Evolutionary conservation across 2,113 vertebrate genomes (phyloP).

Genomic region (Zootoca vivipara): DNA sequence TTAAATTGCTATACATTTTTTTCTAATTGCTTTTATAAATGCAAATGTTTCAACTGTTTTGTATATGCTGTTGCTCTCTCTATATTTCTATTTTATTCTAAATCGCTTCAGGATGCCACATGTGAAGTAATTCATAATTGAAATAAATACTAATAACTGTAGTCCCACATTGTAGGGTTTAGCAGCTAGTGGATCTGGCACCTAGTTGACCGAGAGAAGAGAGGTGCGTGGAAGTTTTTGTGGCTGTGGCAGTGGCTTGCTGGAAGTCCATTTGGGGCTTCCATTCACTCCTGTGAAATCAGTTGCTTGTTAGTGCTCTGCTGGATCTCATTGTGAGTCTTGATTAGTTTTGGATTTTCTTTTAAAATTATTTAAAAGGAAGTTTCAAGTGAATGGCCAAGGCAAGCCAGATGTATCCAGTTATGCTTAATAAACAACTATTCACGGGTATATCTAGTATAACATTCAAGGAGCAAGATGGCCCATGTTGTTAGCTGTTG

Average conservation of each 20-base stretch:
- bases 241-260: background rate
- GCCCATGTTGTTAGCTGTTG: background rate
- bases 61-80: no score
- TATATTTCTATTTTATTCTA: no score
- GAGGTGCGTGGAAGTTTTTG: no score
- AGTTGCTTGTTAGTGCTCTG: background rate
- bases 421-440: background rate
- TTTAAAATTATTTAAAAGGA: background rate
- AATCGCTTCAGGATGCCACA: no score
- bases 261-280: background rate
- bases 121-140: no score
- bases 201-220: background rate
- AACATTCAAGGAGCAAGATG: background rate
- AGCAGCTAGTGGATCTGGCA: no score
- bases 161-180: background rate
- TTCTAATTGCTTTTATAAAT: no score
- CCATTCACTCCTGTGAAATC: background rate
- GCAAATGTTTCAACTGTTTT: no score
- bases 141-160: no score
- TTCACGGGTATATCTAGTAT: background rate
- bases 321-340: background rate
- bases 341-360: background rate
- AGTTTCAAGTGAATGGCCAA: background rate
- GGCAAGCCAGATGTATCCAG: background rate
- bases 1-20: no score